Evolutionary conservation across 2,797 vertebrate species (phyloP).

Genomic region (Kryptolebias ocellatus): DNA sequence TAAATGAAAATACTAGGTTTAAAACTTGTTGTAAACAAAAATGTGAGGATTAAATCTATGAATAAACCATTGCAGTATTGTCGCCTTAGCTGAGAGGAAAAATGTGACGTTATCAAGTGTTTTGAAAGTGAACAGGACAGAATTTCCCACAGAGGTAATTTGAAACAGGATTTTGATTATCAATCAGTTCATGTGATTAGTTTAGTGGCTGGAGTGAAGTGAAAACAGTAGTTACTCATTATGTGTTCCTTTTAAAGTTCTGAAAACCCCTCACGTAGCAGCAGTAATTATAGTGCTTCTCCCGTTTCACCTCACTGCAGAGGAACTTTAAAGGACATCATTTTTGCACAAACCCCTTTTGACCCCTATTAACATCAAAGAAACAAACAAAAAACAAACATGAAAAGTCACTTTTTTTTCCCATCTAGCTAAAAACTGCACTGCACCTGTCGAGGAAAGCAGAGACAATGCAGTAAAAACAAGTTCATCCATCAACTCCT

Average conservation of each 20-base stretch:
- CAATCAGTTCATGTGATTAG: slow-evolving; percentile 10
- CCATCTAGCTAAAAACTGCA: slow-evolving; percentile 22
- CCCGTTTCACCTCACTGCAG: slow-evolving; percentile 2
- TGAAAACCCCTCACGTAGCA: neutral
- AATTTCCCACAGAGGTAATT: slow-evolving; percentile 9
- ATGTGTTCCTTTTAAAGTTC: neutral
- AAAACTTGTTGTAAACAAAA: neutral
- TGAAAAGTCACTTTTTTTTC: slow-evolving; percentile 46
- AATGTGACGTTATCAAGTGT: neutral
- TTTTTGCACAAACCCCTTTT: slow-evolving; percentile 3
- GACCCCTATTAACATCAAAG: neutral
- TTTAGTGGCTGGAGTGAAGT: neutral
- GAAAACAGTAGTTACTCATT: neutral
- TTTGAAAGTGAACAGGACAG: neutral
- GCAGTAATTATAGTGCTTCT: neutral
- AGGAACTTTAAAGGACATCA: neutral
- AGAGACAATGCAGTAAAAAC: slow-evolving; percentile 72
- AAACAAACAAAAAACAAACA: slow-evolving; percentile 25
- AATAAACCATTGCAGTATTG: neutral
- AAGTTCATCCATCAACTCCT: slow-evolving; percentile 68
- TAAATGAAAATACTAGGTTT: too few relatives aligned
- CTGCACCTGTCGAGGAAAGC: slow-evolving; percentile 78
- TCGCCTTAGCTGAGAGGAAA: neutral
- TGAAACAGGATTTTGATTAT: neutral
- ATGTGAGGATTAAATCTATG: neutral